phyloP scores from a whole-genome alignment of 2,797 vertebrate species.

The Holocentrus rufus region DNA sequence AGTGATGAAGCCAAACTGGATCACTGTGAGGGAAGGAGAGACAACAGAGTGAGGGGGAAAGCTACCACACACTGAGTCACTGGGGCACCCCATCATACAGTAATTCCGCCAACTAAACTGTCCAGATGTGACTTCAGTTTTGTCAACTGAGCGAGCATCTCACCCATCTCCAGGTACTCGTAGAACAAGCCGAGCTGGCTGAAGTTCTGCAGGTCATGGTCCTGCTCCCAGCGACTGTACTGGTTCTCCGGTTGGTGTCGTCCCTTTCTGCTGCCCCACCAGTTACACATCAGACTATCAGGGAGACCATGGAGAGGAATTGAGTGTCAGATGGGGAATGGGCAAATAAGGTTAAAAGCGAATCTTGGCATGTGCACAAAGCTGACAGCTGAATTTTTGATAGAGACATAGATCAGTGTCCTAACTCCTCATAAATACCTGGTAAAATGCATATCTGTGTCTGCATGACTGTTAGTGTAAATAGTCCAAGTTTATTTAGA shows the following conservation, averaged over 20 bases:
- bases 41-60: too few relatives aligned
- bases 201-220: slow-evolving; percentile 90
- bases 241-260: slow-evolving; percentile 85
- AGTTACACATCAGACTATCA: slow-evolving; percentile 88
- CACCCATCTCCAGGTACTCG: slow-evolving; percentile 99
- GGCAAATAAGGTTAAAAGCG: too few relatives aligned
- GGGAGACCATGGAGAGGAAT: slow-evolving; percentile 11
- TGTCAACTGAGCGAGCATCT: slow-evolving; percentile 30
- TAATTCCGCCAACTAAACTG: background rate
- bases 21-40: slow-evolving; percentile 78
- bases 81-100: too few relatives aligned
- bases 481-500: too few relatives aligned
- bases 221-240: slow-evolving; percentile 96
- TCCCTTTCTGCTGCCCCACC: slow-evolving; percentile 87
- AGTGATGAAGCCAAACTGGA: slow-evolving; percentile 98
- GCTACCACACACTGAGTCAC: too few relatives aligned
- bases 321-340: background rate
- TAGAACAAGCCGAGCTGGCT: slow-evolving; percentile 92
- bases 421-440: too few relatives aligned
- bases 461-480: too few relatives aligned
- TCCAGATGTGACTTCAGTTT: background rate
- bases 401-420: too few relatives aligned
- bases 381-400: too few relatives aligned
- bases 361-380: too few relatives aligned
- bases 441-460: too few relatives aligned